These are phyloP conservation scores for Lycorma delicatula DNA, from an alignment of 1,140 invertebrate genomes.

Conservation along the genomic window DNA sequence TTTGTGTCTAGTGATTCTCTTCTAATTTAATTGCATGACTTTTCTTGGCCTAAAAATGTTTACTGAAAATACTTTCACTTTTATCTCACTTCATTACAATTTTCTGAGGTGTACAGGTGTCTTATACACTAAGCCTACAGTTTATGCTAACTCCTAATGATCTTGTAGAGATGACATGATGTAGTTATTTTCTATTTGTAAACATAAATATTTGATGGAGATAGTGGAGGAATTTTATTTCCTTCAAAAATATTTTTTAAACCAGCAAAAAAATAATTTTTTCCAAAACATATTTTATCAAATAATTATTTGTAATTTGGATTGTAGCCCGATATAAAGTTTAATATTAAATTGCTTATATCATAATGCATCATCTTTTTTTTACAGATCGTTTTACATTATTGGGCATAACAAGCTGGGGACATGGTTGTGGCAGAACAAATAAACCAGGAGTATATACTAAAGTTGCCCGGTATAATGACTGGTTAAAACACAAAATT, in stretches of 20 bases:
- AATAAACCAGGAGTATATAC: conserved; percentile 65
- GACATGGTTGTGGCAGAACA: conserved; percentile 53
- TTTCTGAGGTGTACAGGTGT: too few relatives aligned
- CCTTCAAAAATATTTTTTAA: neutral
- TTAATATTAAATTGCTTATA: neutral
- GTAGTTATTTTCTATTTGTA: too few relatives aligned
- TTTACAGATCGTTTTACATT: conserved; percentile 45
- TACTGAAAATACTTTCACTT: too few relatives aligned
- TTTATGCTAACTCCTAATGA: too few relatives aligned
- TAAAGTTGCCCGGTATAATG: conserved; percentile 46
- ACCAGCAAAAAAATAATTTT: neutral
- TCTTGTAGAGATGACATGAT: too few relatives aligned
- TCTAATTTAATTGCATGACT: too few relatives aligned
- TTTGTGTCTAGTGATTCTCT: too few relatives aligned
- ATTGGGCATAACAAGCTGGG: conserved; percentile 59
- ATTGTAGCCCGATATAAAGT: neutral
- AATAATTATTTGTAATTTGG: neutral
- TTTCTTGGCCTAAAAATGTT: too few relatives aligned
- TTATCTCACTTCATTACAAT: too few relatives aligned
- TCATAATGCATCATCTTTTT: neutral
- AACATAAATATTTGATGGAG: neutral
- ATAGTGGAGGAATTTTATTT: neutral
- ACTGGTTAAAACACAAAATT: conserved; percentile 53
- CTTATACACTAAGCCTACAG: too few relatives aligned
- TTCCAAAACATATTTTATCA: neutral